Percentiles rank a stretch among this genome's conserved stretches.
Conservation (phyloP, 2,797 vertebrate species). For the Amniataba percoides region DNA sequence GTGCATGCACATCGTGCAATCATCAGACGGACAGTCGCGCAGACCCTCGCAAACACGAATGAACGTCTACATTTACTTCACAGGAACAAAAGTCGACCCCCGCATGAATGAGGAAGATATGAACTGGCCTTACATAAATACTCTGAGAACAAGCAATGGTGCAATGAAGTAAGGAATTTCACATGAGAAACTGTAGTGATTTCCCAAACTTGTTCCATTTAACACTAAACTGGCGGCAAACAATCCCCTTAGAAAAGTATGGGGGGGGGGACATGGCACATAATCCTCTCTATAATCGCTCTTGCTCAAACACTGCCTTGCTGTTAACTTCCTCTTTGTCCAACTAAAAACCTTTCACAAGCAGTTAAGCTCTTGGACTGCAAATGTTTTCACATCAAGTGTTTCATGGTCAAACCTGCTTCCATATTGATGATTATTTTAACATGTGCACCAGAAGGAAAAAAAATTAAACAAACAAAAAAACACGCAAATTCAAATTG, state of each 20-base stretch:
- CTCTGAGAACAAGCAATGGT: conserved; percentile 2
- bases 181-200: conserved; percentile 22
- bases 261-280: conserved; percentile 40
- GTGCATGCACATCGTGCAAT: no score
- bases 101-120: no score
- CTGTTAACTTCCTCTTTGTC: conserved; percentile 72
- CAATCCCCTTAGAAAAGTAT: conserved; percentile 59
- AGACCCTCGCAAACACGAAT: no score
- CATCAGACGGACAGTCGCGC: no score
- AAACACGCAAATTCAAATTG: neutral
- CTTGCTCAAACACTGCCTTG: conserved; percentile 71
- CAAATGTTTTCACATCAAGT: conserved; percentile 35
- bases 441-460: neutral
- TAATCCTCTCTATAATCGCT: conserved; percentile 72
- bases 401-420: conserved; percentile 32
- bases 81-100: no score
- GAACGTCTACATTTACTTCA: no score
- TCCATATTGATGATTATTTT: conserved; percentile 28
- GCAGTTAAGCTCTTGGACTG: conserved; percentile 37
- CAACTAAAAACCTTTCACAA: conserved; percentile 49
- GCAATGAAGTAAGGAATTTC: conserved; percentile 27
- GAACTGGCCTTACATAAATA: neutral
- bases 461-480: neutral
- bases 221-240: conserved; percentile 66
- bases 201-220: conserved; percentile 44